phyloP scores from a whole-genome alignment of 2,797 vertebrate genomes.

The Coendou prehensilis region DNA sequence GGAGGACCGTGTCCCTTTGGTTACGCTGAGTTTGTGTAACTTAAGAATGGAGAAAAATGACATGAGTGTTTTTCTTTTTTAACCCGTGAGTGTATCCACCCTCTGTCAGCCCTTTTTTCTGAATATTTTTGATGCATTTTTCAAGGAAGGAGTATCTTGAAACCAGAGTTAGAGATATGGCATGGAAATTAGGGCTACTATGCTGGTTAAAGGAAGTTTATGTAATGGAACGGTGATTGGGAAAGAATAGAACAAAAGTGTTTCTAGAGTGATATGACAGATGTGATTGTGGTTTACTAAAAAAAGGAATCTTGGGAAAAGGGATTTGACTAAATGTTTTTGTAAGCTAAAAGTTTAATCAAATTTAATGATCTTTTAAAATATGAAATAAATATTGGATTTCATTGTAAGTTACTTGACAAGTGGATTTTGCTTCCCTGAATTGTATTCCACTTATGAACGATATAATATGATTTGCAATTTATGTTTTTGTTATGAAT shows the following conservation, averaged over 20 bases:
- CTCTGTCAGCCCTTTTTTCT: neutral
- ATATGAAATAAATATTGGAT: conserved; percentile 54
- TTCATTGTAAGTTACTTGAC: conserved; percentile 49
- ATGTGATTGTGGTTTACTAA: neutral
- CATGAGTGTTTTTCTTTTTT: neutral
- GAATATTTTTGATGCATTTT: neutral
- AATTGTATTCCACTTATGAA: neutral
- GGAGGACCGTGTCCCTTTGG: neutral
- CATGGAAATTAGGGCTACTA: neutral
- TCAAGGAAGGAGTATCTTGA: neutral
- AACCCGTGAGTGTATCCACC: neutral
- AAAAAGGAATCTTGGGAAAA: neutral
- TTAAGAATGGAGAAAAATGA: neutral
- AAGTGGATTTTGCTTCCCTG: conserved; percentile 6
- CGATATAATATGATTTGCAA: neutral
- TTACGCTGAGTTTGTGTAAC: neutral
- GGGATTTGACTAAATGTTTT: neutral
- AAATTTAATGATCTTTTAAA: conserved; percentile 31
- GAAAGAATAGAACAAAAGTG: neutral
- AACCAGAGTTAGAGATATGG: neutral
- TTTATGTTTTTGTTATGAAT: conserved; percentile 21
- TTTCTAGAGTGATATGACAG: neutral
- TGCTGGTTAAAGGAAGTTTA: neutral
- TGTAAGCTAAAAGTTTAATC: neutral
- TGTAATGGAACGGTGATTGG: neutral